Conservation (phyloP, 2,888 invertebrate species). For the Ophraella communa region DNA sequence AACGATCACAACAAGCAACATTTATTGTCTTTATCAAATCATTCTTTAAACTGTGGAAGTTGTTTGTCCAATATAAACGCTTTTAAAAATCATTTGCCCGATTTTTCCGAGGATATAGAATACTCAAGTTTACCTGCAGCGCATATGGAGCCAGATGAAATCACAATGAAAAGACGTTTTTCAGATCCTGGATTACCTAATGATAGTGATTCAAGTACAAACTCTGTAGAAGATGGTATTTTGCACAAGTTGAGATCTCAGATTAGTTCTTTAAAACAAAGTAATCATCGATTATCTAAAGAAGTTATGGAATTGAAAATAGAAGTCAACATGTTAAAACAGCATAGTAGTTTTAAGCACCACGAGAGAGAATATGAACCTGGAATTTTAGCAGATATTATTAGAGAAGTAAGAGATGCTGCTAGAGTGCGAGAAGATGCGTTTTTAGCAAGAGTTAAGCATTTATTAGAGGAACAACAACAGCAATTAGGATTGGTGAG, state of each 20-base stretch:
- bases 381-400: conserved; percentile 75
- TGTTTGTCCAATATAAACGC: conserved; percentile 43
- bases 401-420: conserved; percentile 76
- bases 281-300: conserved; percentile 76
- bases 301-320: conserved; percentile 78
- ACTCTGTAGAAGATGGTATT: conserved; percentile 66
- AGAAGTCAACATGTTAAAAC: conserved; percentile 60
- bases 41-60: conserved; percentile 64
- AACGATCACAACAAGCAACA: conserved; percentile 61
- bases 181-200: conserved; percentile 71
- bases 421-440: conserved; percentile 76
- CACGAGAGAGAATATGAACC: conserved; percentile 67
- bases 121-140: conserved; percentile 76
- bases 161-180: conserved; percentile 64
- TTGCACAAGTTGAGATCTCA: conserved; percentile 74
- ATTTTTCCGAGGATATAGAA: conserved; percentile 52
- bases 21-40: conserved; percentile 70
- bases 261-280: conserved; percentile 73
- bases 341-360: conserved; percentile 51
- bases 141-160: conserved; percentile 65
- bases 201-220: conserved; percentile 60
- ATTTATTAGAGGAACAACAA: conserved; percentile 67
- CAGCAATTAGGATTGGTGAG: conserved; percentile 61
- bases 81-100: conserved; percentile 38
- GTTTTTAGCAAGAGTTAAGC: conserved; percentile 67